phyloP scores from a whole-genome alignment of 2,113 vertebrate species.

The Dascyllus trimaculatus region DNA sequence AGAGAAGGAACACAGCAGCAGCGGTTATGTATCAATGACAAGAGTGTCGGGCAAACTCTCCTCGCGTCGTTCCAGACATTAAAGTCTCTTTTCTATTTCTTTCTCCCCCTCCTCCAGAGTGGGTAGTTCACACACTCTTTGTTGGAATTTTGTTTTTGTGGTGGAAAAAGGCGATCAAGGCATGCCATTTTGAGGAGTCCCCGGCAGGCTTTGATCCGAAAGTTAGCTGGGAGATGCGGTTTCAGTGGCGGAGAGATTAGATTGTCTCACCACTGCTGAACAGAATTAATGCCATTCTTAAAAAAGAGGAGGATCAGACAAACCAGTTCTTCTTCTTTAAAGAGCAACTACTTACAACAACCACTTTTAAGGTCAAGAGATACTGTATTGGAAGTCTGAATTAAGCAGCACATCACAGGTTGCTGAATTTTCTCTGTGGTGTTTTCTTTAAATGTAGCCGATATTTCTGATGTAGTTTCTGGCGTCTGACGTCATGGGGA shows the following conservation, averaged over 20 bases:
- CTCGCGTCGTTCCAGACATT: conserved; percentile 58
- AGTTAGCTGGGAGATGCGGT: conserved; percentile 51
- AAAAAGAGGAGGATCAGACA: conserved; percentile 40
- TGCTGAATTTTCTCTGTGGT: conserved; percentile 13
- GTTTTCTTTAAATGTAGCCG: not conserved
- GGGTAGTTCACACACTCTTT: conserved; percentile 71
- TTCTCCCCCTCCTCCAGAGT: conserved; percentile 34
- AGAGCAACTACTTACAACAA: conserved; percentile 32
- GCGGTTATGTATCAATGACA: conserved; percentile 60
- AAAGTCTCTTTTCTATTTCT: conserved; percentile 64
- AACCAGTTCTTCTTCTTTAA: conserved; percentile 40
- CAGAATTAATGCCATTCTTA: conserved; percentile 38
- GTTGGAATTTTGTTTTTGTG: conserved; percentile 65
- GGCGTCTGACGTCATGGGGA: conserved; percentile 31
- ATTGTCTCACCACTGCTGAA: conserved; percentile 38
- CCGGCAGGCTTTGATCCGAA: conserved; percentile 62
- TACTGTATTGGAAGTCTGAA: conserved; percentile 29
- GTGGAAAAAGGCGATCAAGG: conserved; percentile 61
- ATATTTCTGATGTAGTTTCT: conserved; percentile 24
- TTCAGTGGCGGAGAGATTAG: conserved; percentile 60
- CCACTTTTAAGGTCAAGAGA: conserved; percentile 61
- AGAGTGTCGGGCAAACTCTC: conserved; percentile 51
- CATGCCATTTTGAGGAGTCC: conserved; percentile 50
- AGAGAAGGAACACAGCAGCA: conserved; percentile 38
- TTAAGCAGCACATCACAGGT: conserved; percentile 25